Conservation (phyloP, 1,140 invertebrate species). For the Bombus waltoni region DNA sequence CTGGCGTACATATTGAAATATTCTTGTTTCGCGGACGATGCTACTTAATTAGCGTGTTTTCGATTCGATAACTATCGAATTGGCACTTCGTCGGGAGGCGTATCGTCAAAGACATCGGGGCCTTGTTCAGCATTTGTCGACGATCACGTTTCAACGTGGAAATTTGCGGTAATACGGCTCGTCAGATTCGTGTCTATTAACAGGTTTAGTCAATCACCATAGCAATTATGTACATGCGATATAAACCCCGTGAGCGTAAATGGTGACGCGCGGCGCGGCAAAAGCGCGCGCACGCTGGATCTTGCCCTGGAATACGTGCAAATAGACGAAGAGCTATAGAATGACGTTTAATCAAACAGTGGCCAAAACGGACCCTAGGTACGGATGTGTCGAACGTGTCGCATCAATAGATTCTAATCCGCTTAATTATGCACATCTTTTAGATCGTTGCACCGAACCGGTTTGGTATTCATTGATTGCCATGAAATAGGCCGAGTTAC, state of each 20-base stretch:
- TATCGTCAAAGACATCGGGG: slow-evolving; percentile 4
- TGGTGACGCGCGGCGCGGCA: slow-evolving; percentile 4
- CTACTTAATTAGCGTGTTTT: slow-evolving; percentile 4
- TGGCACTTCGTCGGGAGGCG: not conserved
- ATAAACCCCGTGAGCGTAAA: slow-evolving; percentile 33
- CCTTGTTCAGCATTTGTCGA: not conserved
- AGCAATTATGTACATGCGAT: slow-evolving; percentile 57
- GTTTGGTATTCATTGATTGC: too few relatives aligned
- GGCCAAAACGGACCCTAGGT: not conserved
- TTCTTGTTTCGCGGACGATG: not conserved
- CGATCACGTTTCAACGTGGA: not conserved
- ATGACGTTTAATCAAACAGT: slow-evolving; percentile 42
- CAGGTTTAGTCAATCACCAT: slow-evolving; percentile 59
- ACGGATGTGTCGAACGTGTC: not conserved
- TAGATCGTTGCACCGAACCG: not conserved
- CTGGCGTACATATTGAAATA: not conserved
- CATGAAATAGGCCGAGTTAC: too few relatives aligned
- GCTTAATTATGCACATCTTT: slow-evolving; percentile 8
- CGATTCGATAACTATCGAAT: not conserved
- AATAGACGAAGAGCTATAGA: slow-evolving; percentile 27
- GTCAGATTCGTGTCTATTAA: slow-evolving; percentile 49
- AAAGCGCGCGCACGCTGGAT: slow-evolving; percentile 4
- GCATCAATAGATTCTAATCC: slow-evolving; percentile 1
- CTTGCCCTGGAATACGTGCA: slow-evolving; percentile 11
- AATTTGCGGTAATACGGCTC: slow-evolving; percentile 30